phyloP scores from a whole-genome alignment of 2,797 vertebrate genomes.

The Hypotaenidia philippensis region DNA sequence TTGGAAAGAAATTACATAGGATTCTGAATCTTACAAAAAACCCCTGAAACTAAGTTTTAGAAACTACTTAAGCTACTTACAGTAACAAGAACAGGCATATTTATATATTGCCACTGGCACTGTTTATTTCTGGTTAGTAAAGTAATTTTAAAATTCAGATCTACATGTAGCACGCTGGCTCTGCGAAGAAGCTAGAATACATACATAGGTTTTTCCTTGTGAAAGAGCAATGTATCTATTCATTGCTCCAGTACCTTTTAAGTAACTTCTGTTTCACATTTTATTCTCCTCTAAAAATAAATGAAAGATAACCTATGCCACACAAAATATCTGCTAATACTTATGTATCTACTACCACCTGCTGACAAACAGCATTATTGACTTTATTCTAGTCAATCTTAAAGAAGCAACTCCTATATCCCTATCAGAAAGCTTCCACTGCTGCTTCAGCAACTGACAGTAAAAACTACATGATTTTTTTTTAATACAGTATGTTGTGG shows the following conservation, averaged over 20 bases:
- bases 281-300: neutral
- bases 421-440: neutral
- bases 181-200: neutral
- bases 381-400: neutral
- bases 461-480: neutral
- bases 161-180: neutral
- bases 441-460: neutral
- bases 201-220: neutral
- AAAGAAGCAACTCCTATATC: neutral
- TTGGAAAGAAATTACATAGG: neutral
- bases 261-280: neutral
- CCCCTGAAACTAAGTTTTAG: neutral
- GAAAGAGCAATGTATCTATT: neutral
- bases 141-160: neutral
- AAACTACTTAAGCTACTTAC: neutral
- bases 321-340: neutral
- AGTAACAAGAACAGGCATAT: neutral
- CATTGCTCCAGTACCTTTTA: neutral
- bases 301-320: neutral
- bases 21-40: neutral
- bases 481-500: neutral
- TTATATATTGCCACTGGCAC: neutral
- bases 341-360: conserved; percentile 60
- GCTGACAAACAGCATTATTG: conserved; percentile 43
- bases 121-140: neutral